Conservation (phyloP, 2,888 invertebrate species). For the Tipula unca region DNA sequence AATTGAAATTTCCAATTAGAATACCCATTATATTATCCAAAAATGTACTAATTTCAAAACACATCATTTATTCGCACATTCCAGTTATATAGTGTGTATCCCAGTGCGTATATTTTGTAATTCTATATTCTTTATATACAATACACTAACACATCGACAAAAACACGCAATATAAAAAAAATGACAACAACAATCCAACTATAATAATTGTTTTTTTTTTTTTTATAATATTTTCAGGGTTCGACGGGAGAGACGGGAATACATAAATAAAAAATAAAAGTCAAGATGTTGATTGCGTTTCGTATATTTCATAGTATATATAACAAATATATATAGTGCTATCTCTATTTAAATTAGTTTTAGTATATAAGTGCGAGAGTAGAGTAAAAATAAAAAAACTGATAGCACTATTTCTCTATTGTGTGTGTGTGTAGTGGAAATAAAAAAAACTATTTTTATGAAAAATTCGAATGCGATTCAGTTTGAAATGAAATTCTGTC, state of each 20-base stretch:
- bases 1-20: too few relatives aligned
- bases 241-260: conserved; percentile 16
- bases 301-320: background rate
- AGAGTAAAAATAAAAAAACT: background rate
- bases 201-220: background rate
- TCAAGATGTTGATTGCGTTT: conserved; percentile 16
- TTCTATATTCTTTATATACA: conserved; percentile 1
- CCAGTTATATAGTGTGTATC: background rate
- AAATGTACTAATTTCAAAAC: background rate
- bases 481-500: conserved; percentile 28
- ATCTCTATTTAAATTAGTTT: background rate
- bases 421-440: background rate
- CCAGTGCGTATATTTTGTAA: background rate
- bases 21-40: too few relatives aligned
- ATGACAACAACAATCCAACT: background rate
- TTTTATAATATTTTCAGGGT: background rate
- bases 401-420: conserved; percentile 15
- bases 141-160: background rate
- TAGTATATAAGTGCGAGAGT: background rate
- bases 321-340: background rate
- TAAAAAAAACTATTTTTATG: conserved; percentile 9
- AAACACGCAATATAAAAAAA: background rate
- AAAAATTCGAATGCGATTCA: conserved; percentile 20
- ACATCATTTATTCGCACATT: background rate
- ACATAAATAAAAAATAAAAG: background rate